Evolutionary conservation across 92 coral and sea anemone genomes (phyloP).

Genomic region (Porites rus): DNA sequence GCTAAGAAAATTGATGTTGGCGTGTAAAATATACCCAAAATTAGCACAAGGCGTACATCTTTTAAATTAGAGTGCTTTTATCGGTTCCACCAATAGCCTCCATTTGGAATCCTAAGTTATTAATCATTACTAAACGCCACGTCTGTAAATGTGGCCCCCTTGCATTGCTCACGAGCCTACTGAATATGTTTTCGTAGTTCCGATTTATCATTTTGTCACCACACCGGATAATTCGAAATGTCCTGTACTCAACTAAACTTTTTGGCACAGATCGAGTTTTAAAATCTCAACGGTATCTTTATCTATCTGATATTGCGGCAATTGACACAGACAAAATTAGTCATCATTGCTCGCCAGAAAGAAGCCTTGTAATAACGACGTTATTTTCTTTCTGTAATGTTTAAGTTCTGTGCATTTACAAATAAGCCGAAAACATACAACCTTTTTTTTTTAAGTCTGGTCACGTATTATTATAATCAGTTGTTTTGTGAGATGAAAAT

Average conservation of each 20-base stretch:
- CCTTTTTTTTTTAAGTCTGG: background rate
- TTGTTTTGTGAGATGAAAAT: background rate
- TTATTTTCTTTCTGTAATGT: background rate
- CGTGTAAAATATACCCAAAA: background rate
- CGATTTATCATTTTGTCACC: too few species aligned
- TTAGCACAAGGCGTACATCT: background rate
- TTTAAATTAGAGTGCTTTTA: background rate
- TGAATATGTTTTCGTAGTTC: too few species aligned
- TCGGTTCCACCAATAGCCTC: background rate
- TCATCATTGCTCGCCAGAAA: background rate
- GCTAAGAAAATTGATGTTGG: constrained; percentile 16
- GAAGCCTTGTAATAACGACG: background rate
- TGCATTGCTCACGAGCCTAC: too few species aligned
- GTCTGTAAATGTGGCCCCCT: too few species aligned
- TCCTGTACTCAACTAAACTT: too few species aligned
- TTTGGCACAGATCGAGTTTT: too few species aligned
- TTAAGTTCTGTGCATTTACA: background rate
- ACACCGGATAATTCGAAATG: too few species aligned
- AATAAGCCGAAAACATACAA: constrained; percentile 15
- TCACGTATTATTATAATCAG: background rate
- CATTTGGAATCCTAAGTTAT: background rate
- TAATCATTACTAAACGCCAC: background rate
- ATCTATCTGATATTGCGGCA: background rate
- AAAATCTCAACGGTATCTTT: background rate
- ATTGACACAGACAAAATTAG: background rate